Base-by-base conservation (phyloP, 2,888 invertebrate species). In the Lobophora halterata region DNA sequence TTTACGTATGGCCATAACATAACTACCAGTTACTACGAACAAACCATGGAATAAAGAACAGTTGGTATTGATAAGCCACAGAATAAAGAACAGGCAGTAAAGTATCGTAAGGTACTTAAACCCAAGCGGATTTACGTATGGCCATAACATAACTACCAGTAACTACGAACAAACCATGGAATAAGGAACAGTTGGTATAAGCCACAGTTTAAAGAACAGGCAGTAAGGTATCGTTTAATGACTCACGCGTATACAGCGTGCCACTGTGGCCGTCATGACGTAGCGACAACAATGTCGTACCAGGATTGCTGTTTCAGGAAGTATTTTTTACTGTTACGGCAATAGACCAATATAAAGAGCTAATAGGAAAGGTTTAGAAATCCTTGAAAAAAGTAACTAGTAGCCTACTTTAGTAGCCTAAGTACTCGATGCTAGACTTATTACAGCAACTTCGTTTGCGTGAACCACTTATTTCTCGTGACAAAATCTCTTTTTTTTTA, bases 161-260 rank as follows among this genome's bases (percentile, higher is more conserved):
- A 5, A 8, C n/a, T n/a, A n/a, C n/a, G n/a, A n/a, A n/a, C n/a
- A n/a, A n/a, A n/a, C n/a, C n/a, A n/a, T n/a, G n/a, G n/a, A n/a
- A n/a, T n/a, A 3, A 3, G 9, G 2, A 21, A 21, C 3, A 3
- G 9, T 21, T 9, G 9, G 8, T 9, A 3, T n/a, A n/a, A n/a
- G 4, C 5, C 23, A 23, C 11, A 11, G 11, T 23, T 9, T 4
- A 7, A 2, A 5, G 5, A 11, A 6, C 11, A 11, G 11, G 2
- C 6, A 9, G 20, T 9, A 20, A 18, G 18, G 46, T 47, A 55
- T 54, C 55, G 25, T 51, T 51, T 33, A 44, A 41, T 63, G 60
- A 63, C 53, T 65, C 67, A 65, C 42, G 49, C 50, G 55, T 49
- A 49, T 9, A 27, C 31, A 38, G 49, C 40, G 46, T 55, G 54